phyloP scores from a whole-genome alignment of 37 sponge, comb jelly and placozoan species.

The Cliona cf. orientalis region DNA sequence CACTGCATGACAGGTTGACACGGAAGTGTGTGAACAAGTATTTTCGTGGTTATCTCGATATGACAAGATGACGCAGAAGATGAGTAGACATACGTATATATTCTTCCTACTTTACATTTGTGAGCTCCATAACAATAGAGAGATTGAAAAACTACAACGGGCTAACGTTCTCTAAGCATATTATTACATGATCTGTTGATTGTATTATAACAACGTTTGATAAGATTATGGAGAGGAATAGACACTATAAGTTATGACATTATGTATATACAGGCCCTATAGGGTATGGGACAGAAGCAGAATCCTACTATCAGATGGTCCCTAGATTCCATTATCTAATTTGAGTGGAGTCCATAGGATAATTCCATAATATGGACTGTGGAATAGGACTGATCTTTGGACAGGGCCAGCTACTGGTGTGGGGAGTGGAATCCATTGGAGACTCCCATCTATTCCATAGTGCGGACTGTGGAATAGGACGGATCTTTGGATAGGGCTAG shows the following conservation, averaged over 20 bases:
- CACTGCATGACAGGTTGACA: no score
- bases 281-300: no score
- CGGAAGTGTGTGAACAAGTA: no score
- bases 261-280: no score
- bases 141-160: not conserved
- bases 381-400: not conserved
- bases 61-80: constrained; percentile 14
- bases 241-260: no score
- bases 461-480: not conserved
- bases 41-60: constrained; percentile 33
- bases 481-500: not conserved
- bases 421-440: not conserved
- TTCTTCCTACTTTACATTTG: constrained; percentile 18
- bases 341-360: not conserved
- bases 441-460: not conserved
- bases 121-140: constrained; percentile 1
- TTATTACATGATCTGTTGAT: not conserved
- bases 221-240: no score
- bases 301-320: not conserved
- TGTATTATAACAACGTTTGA: no score
- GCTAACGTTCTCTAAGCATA: not conserved
- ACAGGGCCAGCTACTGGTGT: not conserved
- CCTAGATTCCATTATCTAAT: no score
- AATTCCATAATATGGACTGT: not conserved
- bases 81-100: constrained; percentile 1